Evolutionary conservation across 2,113 vertebrate genomes (phyloP), one percentile per base, ranked within the genome.

Genomic region (Nettapus auritus): DNA sequence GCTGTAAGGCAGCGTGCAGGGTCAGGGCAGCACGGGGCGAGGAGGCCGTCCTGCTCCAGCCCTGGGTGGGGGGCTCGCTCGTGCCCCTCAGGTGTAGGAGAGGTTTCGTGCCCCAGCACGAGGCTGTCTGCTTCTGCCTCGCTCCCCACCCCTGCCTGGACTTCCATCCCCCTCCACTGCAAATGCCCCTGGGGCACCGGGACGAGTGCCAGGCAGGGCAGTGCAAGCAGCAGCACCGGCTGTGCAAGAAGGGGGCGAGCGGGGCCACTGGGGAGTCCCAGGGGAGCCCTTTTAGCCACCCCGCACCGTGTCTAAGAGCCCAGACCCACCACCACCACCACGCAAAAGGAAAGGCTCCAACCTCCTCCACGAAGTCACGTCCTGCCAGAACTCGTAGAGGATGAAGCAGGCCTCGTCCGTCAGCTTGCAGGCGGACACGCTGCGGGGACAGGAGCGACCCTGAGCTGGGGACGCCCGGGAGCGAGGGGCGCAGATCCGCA

Each of bases 281-380:
- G 11, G 9, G 48, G 60, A 77, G 6, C 3, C 34, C 69, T 57
- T 19, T 1, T 7, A 36, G 63, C n/a, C n/a, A 20, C 36, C 79
- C 44, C 36, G 50, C n/a, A 2, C 38, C 6, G 3, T 12, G 10
- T 13, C 38, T 29, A 7, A 4, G 11, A 40, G 55, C 9, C 23
- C 2, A 0, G 34, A 8, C 33, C 71, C 73, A 15, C 23, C 48
- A 36, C 62, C 76, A 17, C n/a, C 48, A 48, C 62, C 87, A 57
- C 9, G 0, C 11, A 2, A 26, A 28, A 3, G 7, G 44, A 55
- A 38, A 44, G 12, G 84, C 82, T 33, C 96, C 40, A 96, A 99
- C 99, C 99, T 99, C 97, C 98, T 99, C 99, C 99, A 99, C n/a
- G 99, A 99, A 90, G 98, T 96, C 77, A 98, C 98, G 19, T 99